phyloP scores from a whole-genome alignment of 2,113 vertebrate species.

The Perca fluviatilis region DNA sequence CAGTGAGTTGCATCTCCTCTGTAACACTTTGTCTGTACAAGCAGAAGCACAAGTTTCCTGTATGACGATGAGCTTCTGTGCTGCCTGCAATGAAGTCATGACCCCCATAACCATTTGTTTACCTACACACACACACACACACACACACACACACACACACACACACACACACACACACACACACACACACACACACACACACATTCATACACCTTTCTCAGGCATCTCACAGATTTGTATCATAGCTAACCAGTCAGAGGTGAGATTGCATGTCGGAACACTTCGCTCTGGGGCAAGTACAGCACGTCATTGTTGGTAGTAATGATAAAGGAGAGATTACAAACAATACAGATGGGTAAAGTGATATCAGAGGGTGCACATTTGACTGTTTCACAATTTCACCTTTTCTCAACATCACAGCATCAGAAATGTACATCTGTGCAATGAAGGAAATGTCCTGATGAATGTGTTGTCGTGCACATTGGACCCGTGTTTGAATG shows the following conservation, averaged over 20 bases:
- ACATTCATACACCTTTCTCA: not conserved
- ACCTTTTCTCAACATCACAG: not conserved
- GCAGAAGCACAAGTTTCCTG: conserved; percentile 48
- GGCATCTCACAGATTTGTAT: conserved; percentile 55
- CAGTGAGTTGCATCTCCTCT: conserved; percentile 23
- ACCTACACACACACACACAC: not conserved
- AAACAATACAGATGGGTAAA: not conserved
- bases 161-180: not conserved
- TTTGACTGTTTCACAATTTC: not conserved
- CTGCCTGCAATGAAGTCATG: conserved; percentile 42
- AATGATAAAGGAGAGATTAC: not conserved
- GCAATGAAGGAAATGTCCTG: not conserved
- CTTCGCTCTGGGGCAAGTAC: conserved; percentile 13
- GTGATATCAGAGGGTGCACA: not conserved
- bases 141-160: not conserved
- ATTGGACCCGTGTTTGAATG: not conserved
- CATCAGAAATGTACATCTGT: not conserved
- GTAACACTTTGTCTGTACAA: conserved; percentile 39
- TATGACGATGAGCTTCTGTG: conserved; percentile 33
- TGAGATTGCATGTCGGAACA: conserved; percentile 16
- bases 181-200: not conserved
- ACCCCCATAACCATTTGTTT: not conserved
- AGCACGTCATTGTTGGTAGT: conserved; percentile 14
- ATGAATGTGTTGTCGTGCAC: not conserved
- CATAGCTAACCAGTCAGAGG: conserved; percentile 33